Base-by-base conservation (phyloP, 2,113 vertebrate genomes). In the Paedocypris sp. region DNA sequence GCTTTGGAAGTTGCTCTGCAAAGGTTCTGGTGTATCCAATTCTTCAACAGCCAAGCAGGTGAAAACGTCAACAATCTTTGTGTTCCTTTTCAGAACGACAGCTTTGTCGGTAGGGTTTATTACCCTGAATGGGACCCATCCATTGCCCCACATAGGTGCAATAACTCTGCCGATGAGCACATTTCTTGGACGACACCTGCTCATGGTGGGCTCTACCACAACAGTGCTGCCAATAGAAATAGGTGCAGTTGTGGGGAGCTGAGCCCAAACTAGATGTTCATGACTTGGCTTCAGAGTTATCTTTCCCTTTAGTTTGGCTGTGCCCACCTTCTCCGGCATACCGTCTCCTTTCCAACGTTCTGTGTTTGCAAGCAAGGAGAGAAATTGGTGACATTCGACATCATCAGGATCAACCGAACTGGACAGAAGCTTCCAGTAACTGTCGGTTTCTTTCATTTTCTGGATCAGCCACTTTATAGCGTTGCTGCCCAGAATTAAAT, bases 401-500 rank as follows among this genome's bases (percentile, higher is more conserved):
- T 26, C 41, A 0, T 45, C 19, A 2, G 29, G 5, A 26, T 45
- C 29, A 41, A 18, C 1, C 10, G 45, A 3, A 5, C 28, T 18
- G 4, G 42, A 66, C 18, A 66, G 39, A 2, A 71, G 49, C 58
- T 16, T 59, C 28, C 49, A 36, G 43, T 47, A 47, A 7, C 43
- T 12, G 1, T 47, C 43, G 1, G 43, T 47, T 6, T 47, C n/a
- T 26, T 26, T 47, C 12, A 47, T 47, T 13, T 47, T 26, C 15
- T 26, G 23, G 26, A 47, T 47, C 3, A 68, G 28, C 35, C 28
- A 33, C 5, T 54, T 70, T 11, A 73, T 61, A 6, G 51, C 43
- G 11, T 69, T 73, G 13, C 47, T 70, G 1, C 62, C 61, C 0
- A 73, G 6, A 0, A 73, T 74, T 29, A 75, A 36, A 0, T 70